Percentiles rank a stretch among this genome's conserved stretches.
Evolutionary conservation across 2,113 vertebrate genomes (phyloP).

Genomic region (Heteronetta atricapilla): DNA sequence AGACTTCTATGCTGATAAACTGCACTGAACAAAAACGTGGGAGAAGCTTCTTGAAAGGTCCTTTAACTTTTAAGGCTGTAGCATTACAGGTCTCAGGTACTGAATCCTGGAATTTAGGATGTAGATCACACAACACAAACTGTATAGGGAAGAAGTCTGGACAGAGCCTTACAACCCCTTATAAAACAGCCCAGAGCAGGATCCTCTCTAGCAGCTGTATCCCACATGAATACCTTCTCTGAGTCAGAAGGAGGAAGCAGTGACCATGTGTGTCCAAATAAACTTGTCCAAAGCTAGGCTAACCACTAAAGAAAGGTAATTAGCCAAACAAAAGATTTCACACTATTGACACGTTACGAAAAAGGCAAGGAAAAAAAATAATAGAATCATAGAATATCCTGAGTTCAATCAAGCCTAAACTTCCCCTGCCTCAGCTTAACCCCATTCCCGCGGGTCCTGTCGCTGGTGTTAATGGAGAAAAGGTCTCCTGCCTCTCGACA

Average conservation of each 20-base stretch:
- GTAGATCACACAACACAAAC: background rate
- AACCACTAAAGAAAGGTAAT: background rate
- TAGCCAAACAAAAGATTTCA: background rate
- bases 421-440: too few relatives aligned
- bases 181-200: background rate
- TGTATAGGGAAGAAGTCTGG: background rate
- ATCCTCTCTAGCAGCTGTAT: background rate
- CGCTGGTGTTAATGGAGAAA: too few relatives aligned
- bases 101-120: background rate
- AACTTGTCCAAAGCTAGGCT: background rate
- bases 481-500: too few relatives aligned
- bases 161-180: background rate
- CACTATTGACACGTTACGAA: background rate
- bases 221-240: background rate
- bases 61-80: background rate
- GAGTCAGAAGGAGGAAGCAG: background rate
- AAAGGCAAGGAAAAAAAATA: background rate
- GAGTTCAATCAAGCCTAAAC: too few relatives aligned
- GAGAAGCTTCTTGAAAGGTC: background rate
- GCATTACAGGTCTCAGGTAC: background rate
- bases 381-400: too few relatives aligned
- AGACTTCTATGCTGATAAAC: background rate
- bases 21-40: background rate
- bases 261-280: background rate
- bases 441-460: too few relatives aligned